A percentile compares a stretch with the other conserved stretches of the same genome.
phyloP scores from a whole-genome alignment of 2,888 invertebrate genomes.

The Priocnemis perturbator region DNA sequence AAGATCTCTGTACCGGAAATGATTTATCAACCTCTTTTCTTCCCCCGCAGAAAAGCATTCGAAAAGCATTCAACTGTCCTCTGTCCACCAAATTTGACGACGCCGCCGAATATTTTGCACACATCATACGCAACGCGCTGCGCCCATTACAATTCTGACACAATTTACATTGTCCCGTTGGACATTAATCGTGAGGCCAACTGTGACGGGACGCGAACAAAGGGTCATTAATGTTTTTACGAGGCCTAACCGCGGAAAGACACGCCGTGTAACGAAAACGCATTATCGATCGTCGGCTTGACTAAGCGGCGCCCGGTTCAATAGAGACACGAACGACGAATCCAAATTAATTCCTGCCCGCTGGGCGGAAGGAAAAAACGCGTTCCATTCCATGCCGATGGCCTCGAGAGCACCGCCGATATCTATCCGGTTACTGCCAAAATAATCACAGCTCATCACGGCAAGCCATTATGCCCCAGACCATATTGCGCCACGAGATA shows the following conservation, averaged over 20 bases:
- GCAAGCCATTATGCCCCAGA: constrained; percentile 38
- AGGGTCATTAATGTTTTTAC: constrained; percentile 15
- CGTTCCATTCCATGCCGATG: constrained; percentile 50
- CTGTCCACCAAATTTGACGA: too few relatives aligned
- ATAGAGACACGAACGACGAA: constrained; percentile 37
- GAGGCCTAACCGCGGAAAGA: too few relatives aligned
- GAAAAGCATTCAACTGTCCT: too few relatives aligned
- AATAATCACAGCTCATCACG: constrained; percentile 43
- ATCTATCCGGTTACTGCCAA: constrained; percentile 17
- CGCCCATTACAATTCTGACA: too few relatives aligned
- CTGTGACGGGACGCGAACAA: constrained; percentile 30
- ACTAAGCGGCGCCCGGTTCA: constrained; percentile 23
- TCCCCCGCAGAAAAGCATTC: too few relatives aligned
- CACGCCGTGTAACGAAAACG: constrained; percentile 41
- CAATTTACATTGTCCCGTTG: too few relatives aligned
- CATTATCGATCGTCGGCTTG: constrained; percentile 52
- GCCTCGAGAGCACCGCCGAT: constrained; percentile 22
- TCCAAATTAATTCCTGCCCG: constrained; percentile 49
- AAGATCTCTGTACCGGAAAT: too few relatives aligned
- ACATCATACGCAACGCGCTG: too few relatives aligned
- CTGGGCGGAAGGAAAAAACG: constrained; percentile 47
- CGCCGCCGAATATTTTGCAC: too few relatives aligned
- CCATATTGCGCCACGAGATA: constrained; percentile 35
- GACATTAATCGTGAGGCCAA: too few relatives aligned
- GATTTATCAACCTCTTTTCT: too few relatives aligned